Evolutionary conservation across 2,113 vertebrate genomes (phyloP), one percentile per base, ranked within the genome.

Genomic region (Heloderma charlesbogerti): DNA sequence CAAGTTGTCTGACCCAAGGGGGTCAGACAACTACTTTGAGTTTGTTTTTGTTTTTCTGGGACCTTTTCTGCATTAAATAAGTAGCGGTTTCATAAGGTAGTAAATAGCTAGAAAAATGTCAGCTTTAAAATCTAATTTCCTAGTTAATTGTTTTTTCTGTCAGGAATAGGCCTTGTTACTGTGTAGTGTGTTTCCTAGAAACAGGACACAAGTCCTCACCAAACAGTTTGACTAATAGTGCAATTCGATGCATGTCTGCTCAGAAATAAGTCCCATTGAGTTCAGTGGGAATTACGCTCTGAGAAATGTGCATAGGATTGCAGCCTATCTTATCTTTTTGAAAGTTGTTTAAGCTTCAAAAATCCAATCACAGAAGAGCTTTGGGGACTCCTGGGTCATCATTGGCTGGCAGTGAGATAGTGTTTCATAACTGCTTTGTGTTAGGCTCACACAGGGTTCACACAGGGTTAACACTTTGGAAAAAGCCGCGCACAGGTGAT

Each of bases 401-500:
- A 45, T 51, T 88, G 45, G 40, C 7, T 1, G 1, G 3, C n/a
- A 1, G 63, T 89, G 31, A 20, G 8, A 29, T 12, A 45, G n/a
- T 16, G 16, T 0, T 43, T 43, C 45, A 0, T 77, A 27, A 1
- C 37, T 77, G 43, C 57, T 77, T 57, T n/a, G 20, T 43, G 6
- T 31, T 54, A 88, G 57, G 74, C 25, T 31, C 1, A 0, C 12
- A 37, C 2, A 45, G 6, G 16, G 66, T 18, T 57, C n/a, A n/a
- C n/a, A 45, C 8, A 87, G 31, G 8, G 34, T 40, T 15, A n/a
- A n/a, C n/a, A n/a, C 60, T 15, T 5, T 87, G 25, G 51, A 15
- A 74, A 37, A 10, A 0, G 2, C 1, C 15, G 9, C 0, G 0
- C 16, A 0, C 57, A 57, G 54, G 54, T n/a, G n/a, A n/a, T n/a